Evolutionary conservation across 2,888 invertebrate genomes (phyloP).

Genomic region (Rapana venosa): DNA sequence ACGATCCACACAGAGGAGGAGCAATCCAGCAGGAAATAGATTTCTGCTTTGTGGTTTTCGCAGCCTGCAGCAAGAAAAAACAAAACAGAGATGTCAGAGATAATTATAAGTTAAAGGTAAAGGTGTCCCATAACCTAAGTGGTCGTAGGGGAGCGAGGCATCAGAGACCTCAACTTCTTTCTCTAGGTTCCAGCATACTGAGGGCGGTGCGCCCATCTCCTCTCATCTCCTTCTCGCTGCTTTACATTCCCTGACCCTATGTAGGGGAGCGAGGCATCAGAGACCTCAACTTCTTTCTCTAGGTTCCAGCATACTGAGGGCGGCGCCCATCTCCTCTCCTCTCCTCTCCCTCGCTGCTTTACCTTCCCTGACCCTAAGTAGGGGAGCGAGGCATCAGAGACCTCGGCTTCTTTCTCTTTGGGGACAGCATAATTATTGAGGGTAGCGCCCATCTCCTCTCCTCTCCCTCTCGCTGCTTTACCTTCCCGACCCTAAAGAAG

Average conservation of each 20-base stretch:
- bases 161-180: background rate
- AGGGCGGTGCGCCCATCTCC: too few relatives aligned
- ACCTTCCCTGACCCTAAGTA: background rate
- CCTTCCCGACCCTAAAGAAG: too few relatives aligned
- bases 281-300: background rate
- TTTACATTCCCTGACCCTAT: too few relatives aligned
- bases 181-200: too few relatives aligned
- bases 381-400: background rate
- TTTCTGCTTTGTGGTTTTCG: slow-evolving; percentile 22
- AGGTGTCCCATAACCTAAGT: background rate
- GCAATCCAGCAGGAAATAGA: slow-evolving; percentile 43
- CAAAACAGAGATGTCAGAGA: background rate
- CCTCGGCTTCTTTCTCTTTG: background rate
- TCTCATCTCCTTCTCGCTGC: too few relatives aligned
- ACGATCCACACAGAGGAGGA: slow-evolving; percentile 50
- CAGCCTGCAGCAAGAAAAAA: slow-evolving; percentile 11
- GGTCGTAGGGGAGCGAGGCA: background rate
- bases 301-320: too few relatives aligned
- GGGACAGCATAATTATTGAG: too few relatives aligned
- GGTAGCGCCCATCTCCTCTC: too few relatives aligned
- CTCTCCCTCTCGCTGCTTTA: too few relatives aligned
- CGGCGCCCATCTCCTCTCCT: too few relatives aligned
- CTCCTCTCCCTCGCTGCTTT: too few relatives aligned
- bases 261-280: background rate
- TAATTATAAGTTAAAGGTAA: background rate